Evolutionary conservation across 2,888 invertebrate species (phyloP).

Genomic region (Allacma fusca): DNA sequence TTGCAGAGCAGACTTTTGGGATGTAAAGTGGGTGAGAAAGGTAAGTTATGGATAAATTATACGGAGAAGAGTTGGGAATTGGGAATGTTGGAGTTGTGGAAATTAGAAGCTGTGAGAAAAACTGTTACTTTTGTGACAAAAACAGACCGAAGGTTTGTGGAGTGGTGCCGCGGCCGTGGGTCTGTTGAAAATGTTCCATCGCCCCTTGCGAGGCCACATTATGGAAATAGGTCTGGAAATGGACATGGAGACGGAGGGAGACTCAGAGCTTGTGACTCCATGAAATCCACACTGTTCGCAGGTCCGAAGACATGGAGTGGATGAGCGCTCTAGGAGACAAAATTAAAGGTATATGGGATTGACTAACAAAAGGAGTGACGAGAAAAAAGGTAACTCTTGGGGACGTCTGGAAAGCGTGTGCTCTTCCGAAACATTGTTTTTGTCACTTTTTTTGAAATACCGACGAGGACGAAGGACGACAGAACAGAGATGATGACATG

Average conservation of each 20-base stretch:
- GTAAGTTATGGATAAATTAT: slow-evolving; percentile 35
- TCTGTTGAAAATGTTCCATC: background rate
- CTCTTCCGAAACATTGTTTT: slow-evolving; percentile 41
- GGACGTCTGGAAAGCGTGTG: slow-evolving; percentile 40
- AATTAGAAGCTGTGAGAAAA: slow-evolving; percentile 39
- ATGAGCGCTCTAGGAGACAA: background rate
- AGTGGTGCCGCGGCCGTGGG: background rate
- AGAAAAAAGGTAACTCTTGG: slow-evolving; percentile 17
- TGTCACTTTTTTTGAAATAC: slow-evolving; percentile 42
- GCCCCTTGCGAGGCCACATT: background rate
- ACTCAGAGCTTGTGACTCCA: background rate
- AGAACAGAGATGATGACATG: slow-evolving; percentile 45
- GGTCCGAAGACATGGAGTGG: background rate
- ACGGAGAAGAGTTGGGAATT: background rate
- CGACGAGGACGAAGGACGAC: slow-evolving; percentile 28
- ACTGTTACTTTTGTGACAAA: slow-evolving; percentile 26
- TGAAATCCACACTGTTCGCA: no score
- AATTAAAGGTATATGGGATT: background rate
- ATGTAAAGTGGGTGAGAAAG: background rate
- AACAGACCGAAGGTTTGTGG: slow-evolving; percentile 6
- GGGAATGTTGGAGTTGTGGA: slow-evolving; percentile 5
- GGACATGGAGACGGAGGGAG: background rate
- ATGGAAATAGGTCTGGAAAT: background rate
- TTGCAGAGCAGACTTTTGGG: background rate
- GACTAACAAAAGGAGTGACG: background rate